Conservation (phyloP, 2,113 vertebrate species). For the Lophotis ruficrista region DNA sequence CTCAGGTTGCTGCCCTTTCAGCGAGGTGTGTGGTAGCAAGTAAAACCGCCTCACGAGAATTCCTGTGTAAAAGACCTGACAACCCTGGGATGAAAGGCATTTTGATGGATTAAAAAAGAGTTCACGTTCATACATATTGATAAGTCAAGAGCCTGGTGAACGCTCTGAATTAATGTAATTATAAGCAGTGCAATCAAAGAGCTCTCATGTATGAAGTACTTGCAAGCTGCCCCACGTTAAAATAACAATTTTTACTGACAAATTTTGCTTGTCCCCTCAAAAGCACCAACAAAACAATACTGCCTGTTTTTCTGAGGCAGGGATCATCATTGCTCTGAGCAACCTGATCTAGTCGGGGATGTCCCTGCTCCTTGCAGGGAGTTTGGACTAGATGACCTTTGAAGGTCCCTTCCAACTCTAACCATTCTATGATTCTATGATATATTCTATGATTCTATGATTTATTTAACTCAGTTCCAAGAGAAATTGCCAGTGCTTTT, state of each 20-base stretch:
- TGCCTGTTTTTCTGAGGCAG: background rate
- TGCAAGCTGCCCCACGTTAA: background rate
- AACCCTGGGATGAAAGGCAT: background rate
- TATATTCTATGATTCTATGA: too few relatives aligned
- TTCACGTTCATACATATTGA: background rate
- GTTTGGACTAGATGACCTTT: too few relatives aligned
- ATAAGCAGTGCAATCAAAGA: background rate
- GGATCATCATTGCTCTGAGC: background rate
- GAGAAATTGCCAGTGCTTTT: background rate
- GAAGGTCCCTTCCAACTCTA: too few relatives aligned
- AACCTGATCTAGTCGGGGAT: too few relatives aligned
- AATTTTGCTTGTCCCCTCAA: background rate
- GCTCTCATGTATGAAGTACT: background rate
- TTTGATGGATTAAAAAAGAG: background rate
- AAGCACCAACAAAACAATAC: background rate
- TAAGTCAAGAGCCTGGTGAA: background rate
- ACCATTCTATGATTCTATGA: too few relatives aligned
- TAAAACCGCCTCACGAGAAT: background rate
- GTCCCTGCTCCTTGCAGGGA: too few relatives aligned
- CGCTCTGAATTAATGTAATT: background rate
- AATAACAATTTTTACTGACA: background rate
- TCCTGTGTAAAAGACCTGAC: background rate
- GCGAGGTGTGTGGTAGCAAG: background rate
- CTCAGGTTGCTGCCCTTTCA: background rate
- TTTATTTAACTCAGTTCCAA: background rate